Evolutionary conservation across 2,113 vertebrate species (phyloP), one percentile per base, ranked within the genome.

Genomic region (Alaudala cheleensis): DNA sequence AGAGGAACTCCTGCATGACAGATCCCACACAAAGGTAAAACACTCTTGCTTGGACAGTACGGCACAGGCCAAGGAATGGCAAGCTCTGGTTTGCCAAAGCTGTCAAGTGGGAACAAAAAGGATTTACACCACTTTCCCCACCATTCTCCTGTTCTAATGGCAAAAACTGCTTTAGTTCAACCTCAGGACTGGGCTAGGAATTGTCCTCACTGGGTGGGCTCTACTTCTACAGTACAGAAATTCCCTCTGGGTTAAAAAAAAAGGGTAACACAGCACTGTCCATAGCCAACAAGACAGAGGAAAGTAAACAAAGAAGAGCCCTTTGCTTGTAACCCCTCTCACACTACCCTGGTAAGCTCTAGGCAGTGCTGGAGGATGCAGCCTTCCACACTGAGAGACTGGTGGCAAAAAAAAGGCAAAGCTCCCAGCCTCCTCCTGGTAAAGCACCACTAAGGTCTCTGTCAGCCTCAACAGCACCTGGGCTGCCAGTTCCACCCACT

Each of bases 131-230:
- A 45, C 26, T 33, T 90, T 72, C 9, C 5, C 20, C 14, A 37
- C 22, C 26, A 28, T 51, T 79, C 54, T 73, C 14, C 44, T 71
- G 31, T 77, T 92, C 45, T 61, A 93, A 73, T 50, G 31, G 37
- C 37, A 92, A 92, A 82, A 94, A 82, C 37, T 64, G n/a, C 60
- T 90, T 86, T 71, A 90, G 51, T 71, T 82, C 61, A 79, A 24
- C 28, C 31, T 50, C 61, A 82, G 62, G 44, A 72, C 14, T 83
- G n/a, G 57, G 42, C 33, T 67, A 31, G 33, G 39, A 65, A 92
- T 64, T 6, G 1, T 85, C 69, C 40, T 91, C 67, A 29, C 11
- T 40, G 50, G 17, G 25, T 62, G 47, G 61, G 47, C 47, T 90
- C 78, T 86, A 58, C 12, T 86, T 19, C 88, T 76, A 54, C 16